Conservation (phyloP, 2,797 vertebrate genomes). For the Thamnophis elegans region DNA sequence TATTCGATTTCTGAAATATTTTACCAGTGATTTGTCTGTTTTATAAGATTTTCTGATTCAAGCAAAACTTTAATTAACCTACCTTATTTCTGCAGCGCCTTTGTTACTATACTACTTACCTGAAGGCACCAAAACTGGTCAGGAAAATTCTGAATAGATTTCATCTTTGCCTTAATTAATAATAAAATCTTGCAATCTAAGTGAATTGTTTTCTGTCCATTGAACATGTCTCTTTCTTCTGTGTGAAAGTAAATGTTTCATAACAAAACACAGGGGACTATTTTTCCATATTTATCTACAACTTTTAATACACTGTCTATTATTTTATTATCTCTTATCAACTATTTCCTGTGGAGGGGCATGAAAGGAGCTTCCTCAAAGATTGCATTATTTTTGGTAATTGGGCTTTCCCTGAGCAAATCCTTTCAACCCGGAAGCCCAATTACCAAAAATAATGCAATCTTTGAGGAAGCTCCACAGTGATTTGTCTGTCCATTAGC, state of each 20-base stretch:
- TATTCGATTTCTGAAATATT: neutral
- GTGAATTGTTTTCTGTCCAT: neutral
- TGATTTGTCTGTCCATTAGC: neutral
- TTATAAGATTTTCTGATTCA: neutral
- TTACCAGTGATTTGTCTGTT: neutral
- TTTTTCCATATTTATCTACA: neutral
- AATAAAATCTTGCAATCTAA: neutral
- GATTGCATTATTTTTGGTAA: neutral
- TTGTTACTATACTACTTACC: neutral
- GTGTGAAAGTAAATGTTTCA: neutral
- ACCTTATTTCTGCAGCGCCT: neutral
- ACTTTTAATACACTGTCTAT: neutral
- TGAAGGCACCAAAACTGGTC: neutral
- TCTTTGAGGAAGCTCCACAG: too few relatives aligned
- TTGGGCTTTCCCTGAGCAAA: neutral
- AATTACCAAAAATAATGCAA: too few relatives aligned
- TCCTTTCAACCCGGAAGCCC: neutral
- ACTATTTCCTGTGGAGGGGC: neutral
- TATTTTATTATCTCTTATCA: neutral
- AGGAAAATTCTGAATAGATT: neutral
- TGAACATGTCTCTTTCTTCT: neutral
- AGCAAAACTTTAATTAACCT: neutral
- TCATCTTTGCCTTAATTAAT: neutral
- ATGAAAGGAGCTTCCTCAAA: neutral
- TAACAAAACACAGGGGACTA: neutral